Evolutionary conservation across 2,113 vertebrate genomes (phyloP), one percentile per base, ranked within the genome.

Genomic region (Trachemys scripta): DNA sequence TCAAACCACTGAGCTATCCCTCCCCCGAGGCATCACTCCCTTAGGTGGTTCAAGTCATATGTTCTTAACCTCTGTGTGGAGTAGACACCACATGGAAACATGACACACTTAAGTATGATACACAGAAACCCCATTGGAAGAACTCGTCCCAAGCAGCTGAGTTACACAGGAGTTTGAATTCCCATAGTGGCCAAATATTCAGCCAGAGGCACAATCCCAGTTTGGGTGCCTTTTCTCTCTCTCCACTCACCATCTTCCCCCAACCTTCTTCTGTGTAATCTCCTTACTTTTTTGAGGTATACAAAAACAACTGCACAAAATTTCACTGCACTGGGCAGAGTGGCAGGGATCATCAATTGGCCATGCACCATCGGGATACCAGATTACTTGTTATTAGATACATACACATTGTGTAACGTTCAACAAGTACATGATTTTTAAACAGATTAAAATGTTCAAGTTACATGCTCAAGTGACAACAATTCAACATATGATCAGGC

Each of bases 401-500:
- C 80, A 13, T 82, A n/a, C 62, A n/a, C 69, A 80, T 81, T 54
- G 50, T 91, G 45, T n/a, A 16, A 72, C 4, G 92, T n/a, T 85
- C n/a, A 8, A 24, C 51, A 59, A 49, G 35, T n/a, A n/a, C 50
- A 1, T 80, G 24, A 50, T 94, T 94, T 92, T 89, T 25, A 86
- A 93, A 87, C 38, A 69, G 62, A n/a, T 19, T 82, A 54, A 87
- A 95, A 94, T 53, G 91, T 45, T 93, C 80, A 82, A 84, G 79
- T 62, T 3, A 1, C n/a, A 38, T 72, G 35, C 85, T 92, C 53
- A 91, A 88, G 78, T 89, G 62, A 90, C 53, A 93, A 27, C 94
- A 94, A 38, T 92, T 95, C 89, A 93, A 91, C 90, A 95, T 51
- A 76, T 11, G 35, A 96, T 69, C 31, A 93, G 10, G 14, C 89